These are phyloP conservation scores for Lycocerus yunnanus DNA, from an alignment of 2,888 invertebrate species.

Conservation along the genomic window DNA sequence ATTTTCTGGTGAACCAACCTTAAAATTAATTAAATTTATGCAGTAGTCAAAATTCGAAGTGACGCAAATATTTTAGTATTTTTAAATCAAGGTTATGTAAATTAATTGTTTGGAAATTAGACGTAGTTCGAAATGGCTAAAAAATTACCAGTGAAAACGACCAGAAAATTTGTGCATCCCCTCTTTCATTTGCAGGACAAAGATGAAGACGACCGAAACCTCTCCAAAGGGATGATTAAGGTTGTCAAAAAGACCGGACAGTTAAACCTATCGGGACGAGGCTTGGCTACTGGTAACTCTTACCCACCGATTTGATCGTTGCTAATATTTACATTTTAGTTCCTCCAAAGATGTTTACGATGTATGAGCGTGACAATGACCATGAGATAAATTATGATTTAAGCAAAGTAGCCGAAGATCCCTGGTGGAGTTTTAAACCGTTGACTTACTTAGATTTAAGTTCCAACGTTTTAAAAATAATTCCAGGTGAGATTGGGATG, in stretches of 20 bases:
- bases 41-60: background rate
- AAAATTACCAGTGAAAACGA: conserved; percentile 48
- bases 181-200: conserved; percentile 76
- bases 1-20: background rate
- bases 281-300: conserved; percentile 70
- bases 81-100: conserved; percentile 20
- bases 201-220: conserved; percentile 69
- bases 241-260: conserved; percentile 80
- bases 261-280: conserved; percentile 77
- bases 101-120: background rate
- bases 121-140: conserved; percentile 44
- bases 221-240: conserved; percentile 74
- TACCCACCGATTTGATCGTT: background rate
- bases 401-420: conserved; percentile 60
- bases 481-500: conserved; percentile 69
- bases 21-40: background rate
- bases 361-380: conserved; percentile 70
- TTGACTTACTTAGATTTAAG: conserved; percentile 78
- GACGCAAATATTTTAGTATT: background rate
- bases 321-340: conserved; percentile 57
- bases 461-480: conserved; percentile 68
- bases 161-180: conserved; percentile 56
- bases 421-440: conserved; percentile 86
- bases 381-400: conserved; percentile 65
- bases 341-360: conserved; percentile 73